Conservation (phyloP, 2,113 vertebrate species). For the Periophthalmus modestus region DNA sequence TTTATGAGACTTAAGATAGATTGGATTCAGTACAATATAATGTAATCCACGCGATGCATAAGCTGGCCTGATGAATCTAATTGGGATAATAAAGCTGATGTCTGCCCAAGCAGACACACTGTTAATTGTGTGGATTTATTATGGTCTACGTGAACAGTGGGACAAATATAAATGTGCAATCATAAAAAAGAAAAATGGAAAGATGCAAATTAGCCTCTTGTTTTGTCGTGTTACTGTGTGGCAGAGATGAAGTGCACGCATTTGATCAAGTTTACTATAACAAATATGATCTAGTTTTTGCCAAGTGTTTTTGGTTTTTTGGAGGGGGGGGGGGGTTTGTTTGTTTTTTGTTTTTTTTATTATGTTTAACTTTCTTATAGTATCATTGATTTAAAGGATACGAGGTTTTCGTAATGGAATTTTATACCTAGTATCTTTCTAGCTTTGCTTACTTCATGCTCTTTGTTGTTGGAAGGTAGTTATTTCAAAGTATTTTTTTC, state of each 20-base stretch:
- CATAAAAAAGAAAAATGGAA: conserved; percentile 20
- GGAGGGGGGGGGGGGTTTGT: too few species aligned
- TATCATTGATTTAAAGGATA: too few species aligned
- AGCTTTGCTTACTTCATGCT: too few species aligned
- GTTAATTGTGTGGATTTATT: conserved; percentile 24
- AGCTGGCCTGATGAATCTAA: conserved; percentile 27
- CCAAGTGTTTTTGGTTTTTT: not conserved
- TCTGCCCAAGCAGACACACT: conserved; percentile 9
- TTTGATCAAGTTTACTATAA: not conserved
- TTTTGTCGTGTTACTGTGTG: not conserved
- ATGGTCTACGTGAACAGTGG: not conserved
- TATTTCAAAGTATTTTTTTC: too few species aligned
- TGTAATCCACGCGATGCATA: conserved; percentile 24
- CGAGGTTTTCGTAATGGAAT: too few species aligned
- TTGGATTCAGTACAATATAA: conserved; percentile 15
- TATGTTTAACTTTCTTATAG: not conserved
- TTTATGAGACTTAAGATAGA: conserved; percentile 42
- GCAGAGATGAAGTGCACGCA: not conserved
- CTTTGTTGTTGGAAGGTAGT: too few species aligned
- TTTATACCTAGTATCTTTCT: too few species aligned
- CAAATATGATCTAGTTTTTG: not conserved
- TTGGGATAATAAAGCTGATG: conserved; percentile 25
- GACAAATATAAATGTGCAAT: conserved; percentile 10
- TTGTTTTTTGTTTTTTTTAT: not conserved
- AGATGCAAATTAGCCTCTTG: not conserved